Base-by-base conservation (phyloP, 2,113 vertebrate species). In the Eretmochelys imbricata region DNA sequence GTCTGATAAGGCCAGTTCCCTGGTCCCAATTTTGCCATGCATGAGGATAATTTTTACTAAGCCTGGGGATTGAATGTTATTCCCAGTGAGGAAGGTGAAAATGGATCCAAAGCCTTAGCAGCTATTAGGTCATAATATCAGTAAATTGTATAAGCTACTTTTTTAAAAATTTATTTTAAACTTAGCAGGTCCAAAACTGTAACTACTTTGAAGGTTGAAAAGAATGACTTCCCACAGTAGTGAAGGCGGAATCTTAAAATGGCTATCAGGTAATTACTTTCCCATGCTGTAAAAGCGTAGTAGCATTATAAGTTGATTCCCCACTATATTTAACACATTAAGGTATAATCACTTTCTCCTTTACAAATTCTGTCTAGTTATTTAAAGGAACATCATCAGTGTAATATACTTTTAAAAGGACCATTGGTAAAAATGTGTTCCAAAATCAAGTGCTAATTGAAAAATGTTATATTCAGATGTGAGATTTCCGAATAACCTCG, bases 141-240 rank as follows among this genome's bases (percentile, higher is more conserved):
- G 88, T 13, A 59, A 89, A 82, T 62, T 62, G 57, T 62, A 62
- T 62, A 31, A 31, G 57, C 27, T 29, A 13, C 31, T 29, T 62
- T 62, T 38, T 72, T 20, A 5, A 42, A 42, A 42, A 42, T 42
- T n/a, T 17, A 38, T 69, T 72, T 72, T n/a, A 38, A 65, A 69
- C 79, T 62, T 24, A 89, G 1, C 8, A 92, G 3, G 8, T 83
- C 91, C 82, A 89, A 94, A 90, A 24, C 35, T 83, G 8, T 50
- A 96, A 50, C 27, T 82, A 3, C 42, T 94, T 84, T 92, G 51
- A 93, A 90, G 16, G 81, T 38, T 89, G 16, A 93, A 89, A 93
- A 10, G 3, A 87, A 20, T 27, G 2, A 62, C 46, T 62, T 85
- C 48, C 76, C 50, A 27, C 1, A 90, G 50, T 11, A 95, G 5